Evolutionary conservation across 2,113 vertebrate species (phyloP), one percentile per base, ranked within the genome.

Genomic region (Typhlomys cinereus): DNA sequence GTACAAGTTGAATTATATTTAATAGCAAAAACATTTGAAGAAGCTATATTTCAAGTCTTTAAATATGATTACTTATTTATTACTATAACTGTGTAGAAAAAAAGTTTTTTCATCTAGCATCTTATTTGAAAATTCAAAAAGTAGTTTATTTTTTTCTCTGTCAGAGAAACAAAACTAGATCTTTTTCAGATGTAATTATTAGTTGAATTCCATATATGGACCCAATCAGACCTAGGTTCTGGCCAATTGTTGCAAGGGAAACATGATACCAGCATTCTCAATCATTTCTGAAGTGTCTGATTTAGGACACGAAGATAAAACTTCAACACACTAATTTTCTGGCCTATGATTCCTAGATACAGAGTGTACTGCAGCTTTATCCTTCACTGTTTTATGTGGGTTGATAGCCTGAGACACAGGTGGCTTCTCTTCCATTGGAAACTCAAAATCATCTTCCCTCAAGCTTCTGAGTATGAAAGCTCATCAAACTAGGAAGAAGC

Each of bases 31-130:
- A 34, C 25, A 46, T 74, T 52, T 52, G 2, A 50, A 39, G 59
- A 82, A 23, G 23, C 2, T 88, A 2, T 61, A 69, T n/a, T 76
- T 66, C 23, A 69, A 62, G 8, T 61, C 27, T 64, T 66, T 57
- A 57, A 88, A 78, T 86, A 54, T 48, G n/a, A n/a, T 74, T 3
- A 73, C 84, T 94, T 94, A 76, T 95, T 90, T 36, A 25, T 73
- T 34, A 62, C 67, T 39, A 21, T 79, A 92, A 90, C 15, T 41
- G 39, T 44, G 41, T 11, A 31, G 36, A 64, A n/a, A 20, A 57
- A 34, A 54, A 73, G 2, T 36, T 52, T 93, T 85, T 62, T 90
- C 62, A 59, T 9, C 34, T 4, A 3, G 2, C 46, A 88, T 79
- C 52, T 5, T 86, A 7, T 48, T 61, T 0, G 0, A 84, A 90